Conservation (phyloP, 1,140 invertebrate species). For the Apis cerana region DNA sequence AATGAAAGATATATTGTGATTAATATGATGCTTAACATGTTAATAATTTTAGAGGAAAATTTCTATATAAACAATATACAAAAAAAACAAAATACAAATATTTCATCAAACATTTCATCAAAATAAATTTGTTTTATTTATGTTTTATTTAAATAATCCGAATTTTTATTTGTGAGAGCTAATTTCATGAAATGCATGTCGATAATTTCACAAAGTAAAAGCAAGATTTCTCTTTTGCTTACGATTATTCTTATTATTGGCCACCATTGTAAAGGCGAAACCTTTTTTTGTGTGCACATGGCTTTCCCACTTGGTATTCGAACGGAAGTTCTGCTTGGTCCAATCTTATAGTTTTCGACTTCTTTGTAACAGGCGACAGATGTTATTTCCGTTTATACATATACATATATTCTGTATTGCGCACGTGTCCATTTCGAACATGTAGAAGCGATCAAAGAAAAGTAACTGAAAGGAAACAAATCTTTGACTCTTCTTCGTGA, state of each 20-base stretch:
- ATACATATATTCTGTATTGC: constrained; percentile 16
- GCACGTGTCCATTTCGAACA: constrained; percentile 54
- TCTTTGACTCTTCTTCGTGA: constrained; percentile 14
- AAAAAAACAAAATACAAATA: background rate
- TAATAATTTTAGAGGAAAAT: too few relatives aligned
- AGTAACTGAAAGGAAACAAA: constrained; percentile 7
- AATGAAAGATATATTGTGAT: background rate
- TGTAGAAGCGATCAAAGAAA: constrained; percentile 21
- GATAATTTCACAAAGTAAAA: constrained; percentile 22
- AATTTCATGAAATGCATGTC: background rate
- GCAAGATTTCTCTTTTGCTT: constrained; percentile 43
- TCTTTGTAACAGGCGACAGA: constrained; percentile 54
- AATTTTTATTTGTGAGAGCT: background rate
- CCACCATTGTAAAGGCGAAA: constrained; percentile 7
- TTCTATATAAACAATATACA: too few relatives aligned
- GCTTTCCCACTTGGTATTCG: background rate
- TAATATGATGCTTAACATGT: too few relatives aligned
- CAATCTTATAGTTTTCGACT: constrained; percentile 52
- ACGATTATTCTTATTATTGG: constrained; percentile 26
- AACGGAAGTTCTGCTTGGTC: constrained; percentile 44
- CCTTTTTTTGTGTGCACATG: background rate
- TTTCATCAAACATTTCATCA: background rate
- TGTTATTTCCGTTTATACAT: constrained; percentile 62
- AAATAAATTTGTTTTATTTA: background rate
- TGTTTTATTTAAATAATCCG: too few relatives aligned